phyloP scores from a whole-genome alignment of 2,113 vertebrate species.

The Chamaetylas fuelleborni region DNA sequence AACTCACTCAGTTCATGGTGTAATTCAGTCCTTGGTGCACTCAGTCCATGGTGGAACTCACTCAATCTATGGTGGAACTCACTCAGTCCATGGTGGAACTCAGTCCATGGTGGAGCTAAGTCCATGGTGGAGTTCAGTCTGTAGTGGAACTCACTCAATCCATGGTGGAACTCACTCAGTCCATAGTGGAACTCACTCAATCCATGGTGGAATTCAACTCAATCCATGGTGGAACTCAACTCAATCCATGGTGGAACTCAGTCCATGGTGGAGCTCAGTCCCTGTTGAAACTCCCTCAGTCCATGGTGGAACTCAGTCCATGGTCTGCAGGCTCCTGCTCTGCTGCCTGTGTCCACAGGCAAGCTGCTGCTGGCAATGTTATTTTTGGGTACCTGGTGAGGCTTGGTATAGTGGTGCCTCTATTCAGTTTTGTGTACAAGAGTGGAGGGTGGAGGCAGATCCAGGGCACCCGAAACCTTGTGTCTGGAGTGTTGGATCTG shows the following conservation, averaged over 20 bases:
- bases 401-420: neutral
- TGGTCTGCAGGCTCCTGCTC: neutral
- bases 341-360: neutral
- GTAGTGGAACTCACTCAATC: fast-evolving
- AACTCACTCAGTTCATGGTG: fast-evolving
- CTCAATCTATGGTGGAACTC: fast-evolving
- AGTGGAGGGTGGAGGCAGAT: neutral
- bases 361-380: neutral
- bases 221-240: no score
- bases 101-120: fast-evolving
- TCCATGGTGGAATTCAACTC: fast-evolving
- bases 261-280: neutral
- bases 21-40: no score
- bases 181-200: fast-evolving
- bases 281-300: no score
- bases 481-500: neutral
- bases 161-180: fast-evolving
- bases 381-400: neutral
- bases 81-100: fast-evolving
- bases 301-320: fast-evolving
- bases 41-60: no score
- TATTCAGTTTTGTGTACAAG: neutral
- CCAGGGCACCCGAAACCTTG: neutral
- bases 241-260: fast-evolving
- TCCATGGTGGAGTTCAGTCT: fast-evolving